phyloP scores from a whole-genome alignment of 37 sponge, comb jelly and placozoan species.

The Geodia barretti region DNA sequence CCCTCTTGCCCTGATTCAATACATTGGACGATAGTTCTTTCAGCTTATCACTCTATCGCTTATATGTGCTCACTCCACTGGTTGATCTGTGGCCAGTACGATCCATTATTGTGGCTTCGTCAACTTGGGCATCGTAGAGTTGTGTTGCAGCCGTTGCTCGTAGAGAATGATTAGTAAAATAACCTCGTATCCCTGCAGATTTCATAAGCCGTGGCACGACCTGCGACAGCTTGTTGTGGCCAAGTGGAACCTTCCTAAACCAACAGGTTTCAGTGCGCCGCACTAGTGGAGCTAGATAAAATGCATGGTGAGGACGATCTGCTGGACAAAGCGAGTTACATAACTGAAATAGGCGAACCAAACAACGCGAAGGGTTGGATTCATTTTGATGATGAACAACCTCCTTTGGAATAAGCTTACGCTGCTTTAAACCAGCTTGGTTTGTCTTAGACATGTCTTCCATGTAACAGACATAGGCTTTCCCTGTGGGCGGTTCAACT shows the following conservation, averaged over 20 bases:
- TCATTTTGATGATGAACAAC: slow-evolving; percentile 46
- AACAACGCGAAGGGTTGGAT: slow-evolving; percentile 21
- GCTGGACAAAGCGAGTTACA: slow-evolving; percentile 11
- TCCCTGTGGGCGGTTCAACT: slow-evolving; percentile 6
- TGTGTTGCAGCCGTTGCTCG: not conserved
- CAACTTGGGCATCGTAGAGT: slow-evolving; percentile 4
- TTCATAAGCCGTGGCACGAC: not conserved
- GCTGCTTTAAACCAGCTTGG: slow-evolving; percentile 24
- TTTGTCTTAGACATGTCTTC: slow-evolving; percentile 47
- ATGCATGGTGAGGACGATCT: too few relatives aligned
- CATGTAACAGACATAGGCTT: slow-evolving; percentile 4
- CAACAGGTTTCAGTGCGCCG: not conserved
- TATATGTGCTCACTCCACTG: slow-evolving; percentile 24
- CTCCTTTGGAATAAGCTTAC: slow-evolving; percentile 2
- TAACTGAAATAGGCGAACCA: slow-evolving; percentile 23
- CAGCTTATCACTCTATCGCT: slow-evolving; percentile 8
- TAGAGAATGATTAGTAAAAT: slow-evolving; percentile 21
- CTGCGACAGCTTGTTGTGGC: slow-evolving; percentile 12
- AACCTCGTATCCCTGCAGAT: slow-evolving; percentile 2
- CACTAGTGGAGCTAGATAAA: slow-evolving; percentile 7
- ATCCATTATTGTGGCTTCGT: slow-evolving; percentile 17
- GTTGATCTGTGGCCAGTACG: slow-evolving; percentile 27
- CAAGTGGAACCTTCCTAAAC: slow-evolving; percentile 6
- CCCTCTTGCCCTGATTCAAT: too few relatives aligned
- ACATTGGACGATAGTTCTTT: not conserved